Conservation (phyloP, 1,140 invertebrate species). For the Drosophila kohkoa region DNA sequence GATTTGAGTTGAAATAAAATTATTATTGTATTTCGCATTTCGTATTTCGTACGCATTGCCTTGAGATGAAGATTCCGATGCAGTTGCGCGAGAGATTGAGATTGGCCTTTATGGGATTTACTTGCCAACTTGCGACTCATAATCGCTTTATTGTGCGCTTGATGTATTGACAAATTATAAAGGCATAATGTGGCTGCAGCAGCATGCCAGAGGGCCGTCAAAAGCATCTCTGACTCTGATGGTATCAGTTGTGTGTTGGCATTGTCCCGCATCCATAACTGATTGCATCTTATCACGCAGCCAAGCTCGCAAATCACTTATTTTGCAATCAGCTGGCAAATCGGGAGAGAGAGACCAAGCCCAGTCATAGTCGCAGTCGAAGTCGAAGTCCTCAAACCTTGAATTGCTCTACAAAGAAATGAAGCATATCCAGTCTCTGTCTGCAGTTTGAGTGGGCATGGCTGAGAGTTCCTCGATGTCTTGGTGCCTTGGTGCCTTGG, state of each 20-base stretch:
- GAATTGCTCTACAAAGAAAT: conserved; percentile 26
- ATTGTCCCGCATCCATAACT: conserved; percentile 23
- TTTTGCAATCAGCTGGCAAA: conserved; percentile 68
- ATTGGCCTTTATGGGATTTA: conserved; percentile 32
- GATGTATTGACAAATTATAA: conserved; percentile 82
- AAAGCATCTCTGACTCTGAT: not conserved
- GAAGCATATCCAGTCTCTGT: conserved; percentile 17
- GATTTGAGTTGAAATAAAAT: conserved; percentile 73
- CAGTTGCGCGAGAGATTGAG: not conserved
- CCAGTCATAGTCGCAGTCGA: not conserved
- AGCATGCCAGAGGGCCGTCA: not conserved
- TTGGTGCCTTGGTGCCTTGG: conserved; percentile 25
- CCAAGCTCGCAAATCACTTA: conserved; percentile 68
- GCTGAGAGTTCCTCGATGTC: not conserved
- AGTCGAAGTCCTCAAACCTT: not conserved
- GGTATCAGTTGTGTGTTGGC: not conserved
- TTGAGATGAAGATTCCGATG: conserved; percentile 7
- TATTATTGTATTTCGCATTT: conserved; percentile 71
- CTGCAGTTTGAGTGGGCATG: conserved; percentile 19
- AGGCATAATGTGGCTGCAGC: conserved; percentile 44
- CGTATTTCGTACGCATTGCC: conserved; percentile 41
- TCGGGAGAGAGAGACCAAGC: conserved; percentile 21
- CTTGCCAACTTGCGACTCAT: conserved; percentile 39
- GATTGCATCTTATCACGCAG: conserved; percentile 61
- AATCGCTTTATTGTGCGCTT: conserved; percentile 80